These are phyloP conservation scores for Nebria salina DNA, from an alignment of 2,888 invertebrate genomes.

Conservation along the genomic window DNA sequence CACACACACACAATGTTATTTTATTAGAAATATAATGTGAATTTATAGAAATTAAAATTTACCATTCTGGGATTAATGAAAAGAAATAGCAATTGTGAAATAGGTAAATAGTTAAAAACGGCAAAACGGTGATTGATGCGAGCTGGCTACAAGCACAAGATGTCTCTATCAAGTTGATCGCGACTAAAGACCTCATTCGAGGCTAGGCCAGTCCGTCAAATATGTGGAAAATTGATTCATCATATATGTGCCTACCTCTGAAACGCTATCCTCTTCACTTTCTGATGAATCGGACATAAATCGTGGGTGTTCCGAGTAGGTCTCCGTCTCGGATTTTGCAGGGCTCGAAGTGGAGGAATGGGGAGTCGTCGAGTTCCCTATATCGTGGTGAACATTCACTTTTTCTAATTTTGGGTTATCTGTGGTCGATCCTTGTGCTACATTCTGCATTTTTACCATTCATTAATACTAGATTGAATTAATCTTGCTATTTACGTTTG, in stretches of 20 bases:
- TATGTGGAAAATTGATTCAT: slow-evolving; percentile 50
- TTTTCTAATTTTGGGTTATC: slow-evolving; percentile 85
- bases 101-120: slow-evolving; percentile 42
- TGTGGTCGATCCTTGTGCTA: slow-evolving; percentile 78
- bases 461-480: slow-evolving; percentile 66
- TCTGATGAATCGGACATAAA: slow-evolving; percentile 94
- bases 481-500: slow-evolving; percentile 58
- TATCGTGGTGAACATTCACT: slow-evolving; percentile 78
- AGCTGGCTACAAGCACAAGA: slow-evolving; percentile 64
- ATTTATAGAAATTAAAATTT: not conserved
- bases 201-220: slow-evolving; percentile 54
- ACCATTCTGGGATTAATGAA: not conserved
- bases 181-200: slow-evolving; percentile 60
- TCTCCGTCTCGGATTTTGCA: slow-evolving; percentile 87
- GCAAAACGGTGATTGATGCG: slow-evolving; percentile 44
- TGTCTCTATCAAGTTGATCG: slow-evolving; percentile 74
- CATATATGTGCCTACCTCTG: slow-evolving; percentile 78
- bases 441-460: slow-evolving; percentile 92
- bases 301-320: slow-evolving; percentile 85
- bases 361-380: slow-evolving; percentile 80
- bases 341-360: slow-evolving; percentile 85
- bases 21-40: not conserved
- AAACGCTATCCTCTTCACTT: slow-evolving; percentile 96
- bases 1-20: not conserved
- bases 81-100: slow-evolving; percentile 20